These are phyloP conservation scores for Drosophila hydei DNA, from an alignment of 1,140 invertebrate genomes.

Conservation along the genomic window DNA sequence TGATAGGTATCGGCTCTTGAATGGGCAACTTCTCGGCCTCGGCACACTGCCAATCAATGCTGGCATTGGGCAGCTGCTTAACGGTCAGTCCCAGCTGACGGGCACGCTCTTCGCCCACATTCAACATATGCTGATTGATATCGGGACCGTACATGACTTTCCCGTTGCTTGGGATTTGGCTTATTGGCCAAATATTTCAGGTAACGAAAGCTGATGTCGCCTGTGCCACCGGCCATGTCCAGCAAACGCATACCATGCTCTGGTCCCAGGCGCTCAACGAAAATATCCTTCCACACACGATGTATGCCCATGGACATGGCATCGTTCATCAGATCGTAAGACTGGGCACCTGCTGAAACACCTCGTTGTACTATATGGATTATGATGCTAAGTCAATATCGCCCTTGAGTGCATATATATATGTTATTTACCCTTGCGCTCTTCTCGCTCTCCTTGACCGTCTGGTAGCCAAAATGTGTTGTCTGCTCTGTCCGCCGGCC, in stretches of 20 bases:
- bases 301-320: conserved; percentile 98
- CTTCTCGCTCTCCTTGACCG: conserved; percentile 92
- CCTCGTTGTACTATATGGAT: conserved; percentile 91
- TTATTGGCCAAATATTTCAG: conserved; percentile 89
- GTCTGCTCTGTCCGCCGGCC: conserved; percentile 35
- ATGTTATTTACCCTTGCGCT: conserved; percentile 88
- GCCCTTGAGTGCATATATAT: background rate
- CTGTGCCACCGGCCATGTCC: conserved; percentile 98
- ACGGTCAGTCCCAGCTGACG: conserved; percentile 82
- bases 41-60: conserved; percentile 92
- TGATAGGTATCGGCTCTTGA: conserved; percentile 92
- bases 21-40: conserved; percentile 95
- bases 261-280: conserved; percentile 92
- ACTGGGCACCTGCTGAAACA: conserved; percentile 97
- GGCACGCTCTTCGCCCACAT: conserved; percentile 93
- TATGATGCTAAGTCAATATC: too few species aligned
- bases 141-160: conserved; percentile 94
- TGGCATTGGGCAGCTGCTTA: conserved; percentile 63
- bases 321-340: conserved; percentile 99
- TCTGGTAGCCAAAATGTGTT: conserved; percentile 96
- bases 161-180: conserved; percentile 83
- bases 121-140: conserved; percentile 97
- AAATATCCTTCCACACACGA: conserved; percentile 98
- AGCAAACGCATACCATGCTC: conserved; percentile 91
- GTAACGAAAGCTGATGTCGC: conserved; percentile 95